A percentile compares a stretch with the other conserved stretches of the same genome.
Evolutionary conservation across 2,888 invertebrate species (phyloP).

Genomic region (Tetheella fluctuosa): DNA sequence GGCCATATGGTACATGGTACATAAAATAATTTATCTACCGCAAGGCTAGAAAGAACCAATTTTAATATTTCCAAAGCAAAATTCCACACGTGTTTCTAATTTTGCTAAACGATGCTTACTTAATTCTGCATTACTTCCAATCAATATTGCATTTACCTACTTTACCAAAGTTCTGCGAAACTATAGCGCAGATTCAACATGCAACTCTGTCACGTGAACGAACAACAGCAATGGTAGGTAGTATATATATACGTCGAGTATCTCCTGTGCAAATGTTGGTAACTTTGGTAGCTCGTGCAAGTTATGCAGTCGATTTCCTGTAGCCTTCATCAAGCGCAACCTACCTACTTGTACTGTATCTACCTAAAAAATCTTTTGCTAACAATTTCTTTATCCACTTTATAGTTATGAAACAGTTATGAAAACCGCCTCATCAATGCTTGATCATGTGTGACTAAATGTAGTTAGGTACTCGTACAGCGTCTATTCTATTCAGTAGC

Average conservation of each 20-base stretch:
- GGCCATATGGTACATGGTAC: too few relatives aligned
- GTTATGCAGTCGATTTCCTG: slow-evolving; percentile 63
- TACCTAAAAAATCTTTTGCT: too few relatives aligned
- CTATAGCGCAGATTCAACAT: slow-evolving; percentile 4
- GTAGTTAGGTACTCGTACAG: too few relatives aligned
- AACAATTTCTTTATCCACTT: too few relatives aligned
- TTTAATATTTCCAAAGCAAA: too few relatives aligned
- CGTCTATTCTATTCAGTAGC: too few relatives aligned
- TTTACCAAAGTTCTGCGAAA: not conserved
- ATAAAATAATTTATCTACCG: too few relatives aligned
- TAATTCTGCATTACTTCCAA: not conserved
- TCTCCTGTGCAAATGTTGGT: slow-evolving; percentile 45
- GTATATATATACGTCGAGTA: slow-evolving; percentile 22
- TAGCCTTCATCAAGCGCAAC: not conserved
- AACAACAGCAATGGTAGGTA: not conserved
- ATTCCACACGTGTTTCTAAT: too few relatives aligned
- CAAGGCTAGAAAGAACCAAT: too few relatives aligned
- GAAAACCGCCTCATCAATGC: too few relatives aligned
- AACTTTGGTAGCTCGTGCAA: slow-evolving; percentile 41
- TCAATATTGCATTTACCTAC: slow-evolving; percentile 4
- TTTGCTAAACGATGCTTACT: not conserved
- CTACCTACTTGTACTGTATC: not conserved
- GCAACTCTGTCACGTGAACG: not conserved
- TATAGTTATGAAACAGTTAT: too few relatives aligned
- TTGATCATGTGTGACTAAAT: too few relatives aligned